Evolutionary conservation across 2,797 vertebrate genomes (phyloP).

Genomic region (Hirundo rustica): DNA sequence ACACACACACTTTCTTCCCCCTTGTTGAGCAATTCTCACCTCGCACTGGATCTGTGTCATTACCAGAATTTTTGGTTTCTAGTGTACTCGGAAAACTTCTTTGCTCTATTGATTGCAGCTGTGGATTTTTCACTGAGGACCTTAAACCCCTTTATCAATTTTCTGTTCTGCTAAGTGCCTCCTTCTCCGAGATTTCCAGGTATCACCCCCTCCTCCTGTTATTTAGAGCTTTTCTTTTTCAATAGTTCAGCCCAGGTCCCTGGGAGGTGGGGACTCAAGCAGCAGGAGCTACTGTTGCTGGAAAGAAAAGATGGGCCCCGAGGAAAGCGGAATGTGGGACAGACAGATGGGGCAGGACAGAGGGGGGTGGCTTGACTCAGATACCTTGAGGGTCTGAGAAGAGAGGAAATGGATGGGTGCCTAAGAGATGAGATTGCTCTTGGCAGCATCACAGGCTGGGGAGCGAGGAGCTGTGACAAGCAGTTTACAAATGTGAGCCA

Average conservation of each 20-base stretch:
- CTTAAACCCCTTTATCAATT: background rate
- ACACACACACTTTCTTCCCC: background rate
- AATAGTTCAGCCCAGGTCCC: background rate
- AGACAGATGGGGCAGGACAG: constrained; percentile 21
- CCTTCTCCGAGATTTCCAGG: background rate
- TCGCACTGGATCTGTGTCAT: background rate
- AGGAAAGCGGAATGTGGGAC: constrained; percentile 25
- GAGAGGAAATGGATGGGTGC: background rate
- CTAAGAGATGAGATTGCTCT: constrained; percentile 21
- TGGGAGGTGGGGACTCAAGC: background rate
- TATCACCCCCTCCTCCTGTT: background rate
- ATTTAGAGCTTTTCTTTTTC: background rate
- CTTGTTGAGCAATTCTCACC: background rate
- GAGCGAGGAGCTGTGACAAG: background rate
- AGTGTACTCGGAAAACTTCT: background rate
- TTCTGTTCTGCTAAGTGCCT: background rate
- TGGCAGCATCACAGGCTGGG: constrained; percentile 29
- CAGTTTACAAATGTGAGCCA: background rate
- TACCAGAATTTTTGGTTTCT: background rate
- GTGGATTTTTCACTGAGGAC: background rate
- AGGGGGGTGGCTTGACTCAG: background rate
- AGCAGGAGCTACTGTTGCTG: background rate
- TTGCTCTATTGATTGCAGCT: background rate
- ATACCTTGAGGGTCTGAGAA: background rate
- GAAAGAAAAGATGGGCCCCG: background rate